These are phyloP conservation scores for Lophius piscatorius DNA, from an alignment of 2,113 vertebrate species.

Conservation along the genomic window DNA sequence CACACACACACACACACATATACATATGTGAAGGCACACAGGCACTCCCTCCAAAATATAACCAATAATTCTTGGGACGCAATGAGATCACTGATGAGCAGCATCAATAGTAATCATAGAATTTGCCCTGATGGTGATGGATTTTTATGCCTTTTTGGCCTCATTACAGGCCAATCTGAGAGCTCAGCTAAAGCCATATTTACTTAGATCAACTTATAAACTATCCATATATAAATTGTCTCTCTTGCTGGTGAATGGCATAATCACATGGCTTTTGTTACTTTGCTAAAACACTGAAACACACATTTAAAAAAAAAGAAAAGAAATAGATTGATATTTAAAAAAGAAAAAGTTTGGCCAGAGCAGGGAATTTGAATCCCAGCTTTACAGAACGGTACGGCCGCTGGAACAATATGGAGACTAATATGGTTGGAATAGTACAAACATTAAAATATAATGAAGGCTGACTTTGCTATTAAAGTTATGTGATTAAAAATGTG, in stretches of 20 bases:
- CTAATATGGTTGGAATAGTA: too few species aligned
- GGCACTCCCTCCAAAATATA: constrained; percentile 64
- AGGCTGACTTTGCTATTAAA: too few species aligned
- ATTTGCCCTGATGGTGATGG: constrained; percentile 69
- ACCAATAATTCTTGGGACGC: constrained; percentile 65
- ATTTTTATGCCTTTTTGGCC: constrained; percentile 74
- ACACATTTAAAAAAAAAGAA: too few species aligned
- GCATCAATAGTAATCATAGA: constrained; percentile 77
- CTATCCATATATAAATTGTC: neutral
- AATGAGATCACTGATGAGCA: constrained; percentile 73
- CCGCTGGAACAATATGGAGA: too few species aligned
- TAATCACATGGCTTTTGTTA: constrained; percentile 12
- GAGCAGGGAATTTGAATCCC: too few species aligned
- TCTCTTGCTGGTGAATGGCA: neutral
- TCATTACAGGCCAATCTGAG: constrained; percentile 62
- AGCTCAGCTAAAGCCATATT: constrained; percentile 45
- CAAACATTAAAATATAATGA: too few species aligned
- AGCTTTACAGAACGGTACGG: too few species aligned
- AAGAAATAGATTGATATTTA: neutral
- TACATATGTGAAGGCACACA: constrained; percentile 17
- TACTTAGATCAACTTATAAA: constrained; percentile 26
- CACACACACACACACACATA: constrained; percentile 15
- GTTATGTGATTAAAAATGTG: too few species aligned
- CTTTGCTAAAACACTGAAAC: constrained; percentile 18
- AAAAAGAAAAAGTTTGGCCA: neutral